Percentiles rank a stretch among this genome's conserved stretches.
Conservation (phyloP, 2,888 invertebrate genomes). For the Entomobrya multifasciata region DNA sequence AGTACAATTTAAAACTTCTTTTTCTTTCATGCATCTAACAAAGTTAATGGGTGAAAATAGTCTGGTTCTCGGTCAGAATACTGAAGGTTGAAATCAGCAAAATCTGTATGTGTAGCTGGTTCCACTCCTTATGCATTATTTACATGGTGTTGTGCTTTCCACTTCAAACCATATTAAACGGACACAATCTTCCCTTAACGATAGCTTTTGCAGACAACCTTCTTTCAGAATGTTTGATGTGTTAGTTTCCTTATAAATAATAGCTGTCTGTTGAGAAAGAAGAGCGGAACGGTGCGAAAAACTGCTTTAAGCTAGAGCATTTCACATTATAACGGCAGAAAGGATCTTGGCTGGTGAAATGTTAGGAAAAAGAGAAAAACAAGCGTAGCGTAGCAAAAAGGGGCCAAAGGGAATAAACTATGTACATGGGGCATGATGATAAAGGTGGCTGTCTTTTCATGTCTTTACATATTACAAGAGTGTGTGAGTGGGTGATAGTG, state of each 20-base stretch:
- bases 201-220: constrained; percentile 19
- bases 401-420: constrained; percentile 50
- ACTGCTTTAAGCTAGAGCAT: constrained; percentile 13
- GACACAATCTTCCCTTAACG: constrained; percentile 45
- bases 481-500: constrained; percentile 16
- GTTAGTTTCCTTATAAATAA: constrained; percentile 29
- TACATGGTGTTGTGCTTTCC: constrained; percentile 34
- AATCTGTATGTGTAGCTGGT: constrained; percentile 34
- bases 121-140: constrained; percentile 27
- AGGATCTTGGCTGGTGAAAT: background rate
- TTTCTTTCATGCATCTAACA: no score
- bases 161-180: constrained; percentile 32
- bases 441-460: constrained; percentile 36
- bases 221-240: constrained; percentile 43
- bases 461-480: constrained; percentile 11
- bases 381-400: constrained; percentile 43
- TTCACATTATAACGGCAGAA: background rate
- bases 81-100: no score
- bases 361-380: constrained; percentile 1
- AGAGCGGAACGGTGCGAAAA: background rate
- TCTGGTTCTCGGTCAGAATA: no score
- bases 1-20: no score
- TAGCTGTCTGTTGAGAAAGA: background rate
- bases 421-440: constrained; percentile 24
- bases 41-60: no score